Evolutionary conservation across 2,888 invertebrate species (phyloP), one percentile per base, ranked within the genome.

Genomic region (Hipparchia sbordonii): DNA sequence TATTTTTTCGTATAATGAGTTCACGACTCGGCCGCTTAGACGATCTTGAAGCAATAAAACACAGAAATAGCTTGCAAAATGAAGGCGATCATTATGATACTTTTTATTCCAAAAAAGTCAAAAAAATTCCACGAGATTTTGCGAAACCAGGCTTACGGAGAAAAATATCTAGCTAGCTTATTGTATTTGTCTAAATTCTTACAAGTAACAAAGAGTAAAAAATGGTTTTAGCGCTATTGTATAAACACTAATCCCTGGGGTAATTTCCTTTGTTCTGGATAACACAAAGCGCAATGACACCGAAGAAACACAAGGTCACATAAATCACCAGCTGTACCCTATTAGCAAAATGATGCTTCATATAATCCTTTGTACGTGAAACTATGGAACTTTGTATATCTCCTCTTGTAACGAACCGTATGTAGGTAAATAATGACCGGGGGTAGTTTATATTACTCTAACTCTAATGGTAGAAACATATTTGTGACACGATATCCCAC

Each of bases 341-440:
- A 59, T 68, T 68, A 68, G 57, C 48, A 51, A 60, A 68, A 68
- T 68, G 59, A 59, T 68, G 23, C n/a, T 68, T 33, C 68, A 67
- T 60, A 68, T 60, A 68, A 68, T 59, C 68, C 68, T 68, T 68
- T 59, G 68, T 68, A 68, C 59, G 12, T 13, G 13, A 67, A 59
- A 68, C 68, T 68, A 59, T 51, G 59, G 12, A 46, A 68, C 33
- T 59, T 66, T 56, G 54, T 67, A 48, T 23, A 68, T 51, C 57
- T 12, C 39, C 6, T 45, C 13, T 13, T 67, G 9, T 57, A 46
- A 56, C 56, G 65, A 67, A 45, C 54, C 48, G 13, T 39, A 54
- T 39, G 45, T 39, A 39, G 39, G 3, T 67, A 67, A 54, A 67
- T 67, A 54, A 56, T 45, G 39, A 54, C 56, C n/a, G 66, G 9